phyloP scores from a whole-genome alignment of 2,113 vertebrate genomes.

The Chloebia gouldiae region DNA sequence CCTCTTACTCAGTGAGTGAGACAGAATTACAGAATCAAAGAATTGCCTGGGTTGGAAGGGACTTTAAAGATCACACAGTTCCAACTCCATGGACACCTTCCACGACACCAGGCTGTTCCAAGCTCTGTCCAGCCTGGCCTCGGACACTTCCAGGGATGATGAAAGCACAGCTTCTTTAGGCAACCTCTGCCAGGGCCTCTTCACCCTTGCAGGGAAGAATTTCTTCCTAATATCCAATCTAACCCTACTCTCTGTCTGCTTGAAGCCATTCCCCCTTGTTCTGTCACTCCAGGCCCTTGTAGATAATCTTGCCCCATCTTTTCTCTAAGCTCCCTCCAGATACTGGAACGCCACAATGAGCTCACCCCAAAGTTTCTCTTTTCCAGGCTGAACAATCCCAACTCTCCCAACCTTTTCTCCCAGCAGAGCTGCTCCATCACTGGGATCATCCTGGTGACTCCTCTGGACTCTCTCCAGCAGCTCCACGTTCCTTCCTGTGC shows the following conservation, averaged over 20 bases:
- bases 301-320: background rate
- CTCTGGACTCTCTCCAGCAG: background rate
- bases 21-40: background rate
- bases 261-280: background rate
- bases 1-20: background rate
- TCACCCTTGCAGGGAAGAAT: too few species aligned
- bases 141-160: background rate
- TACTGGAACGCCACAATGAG: background rate
- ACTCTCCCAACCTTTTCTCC: background rate
- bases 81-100: background rate
- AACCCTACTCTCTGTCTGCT: background rate
- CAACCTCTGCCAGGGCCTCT: background rate
- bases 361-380: background rate
- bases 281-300: background rate
- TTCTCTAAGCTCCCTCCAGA: background rate
- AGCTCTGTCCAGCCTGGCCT: background rate
- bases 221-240: background rate
- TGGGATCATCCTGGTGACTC: background rate
- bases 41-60: background rate
- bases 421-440: background rate
- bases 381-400: background rate
- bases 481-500: background rate
- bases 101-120: fast-evolving
- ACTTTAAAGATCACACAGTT: background rate
- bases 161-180: background rate